Conservation (phyloP, 2,113 vertebrate species). For the Noctilio leporinus region DNA sequence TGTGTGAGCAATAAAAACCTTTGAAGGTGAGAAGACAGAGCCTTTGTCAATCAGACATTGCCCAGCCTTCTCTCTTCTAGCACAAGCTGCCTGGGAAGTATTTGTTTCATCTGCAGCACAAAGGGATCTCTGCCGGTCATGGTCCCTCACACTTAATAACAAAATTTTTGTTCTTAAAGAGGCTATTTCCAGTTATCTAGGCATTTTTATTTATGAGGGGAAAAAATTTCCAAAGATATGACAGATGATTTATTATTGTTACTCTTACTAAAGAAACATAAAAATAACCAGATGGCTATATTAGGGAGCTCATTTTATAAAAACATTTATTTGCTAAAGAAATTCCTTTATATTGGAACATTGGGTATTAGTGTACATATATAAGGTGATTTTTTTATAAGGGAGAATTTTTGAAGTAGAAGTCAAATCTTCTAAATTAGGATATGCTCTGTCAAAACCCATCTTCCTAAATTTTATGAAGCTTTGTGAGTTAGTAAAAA, state of each 20-base stretch:
- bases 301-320: not conserved
- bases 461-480: not conserved
- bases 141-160: too few relatives aligned
- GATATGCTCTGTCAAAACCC: not conserved
- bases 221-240: not conserved
- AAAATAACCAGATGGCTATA: not conserved
- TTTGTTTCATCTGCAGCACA: too few relatives aligned
- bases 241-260: not conserved
- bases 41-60: too few relatives aligned
- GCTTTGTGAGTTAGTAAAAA: not conserved
- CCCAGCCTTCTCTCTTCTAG: too few relatives aligned
- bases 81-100: too few relatives aligned
- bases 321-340: conserved; percentile 3
- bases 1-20: too few relatives aligned
- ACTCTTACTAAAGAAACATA: not conserved
- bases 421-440: not conserved
- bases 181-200: not conserved
- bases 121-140: too few relatives aligned
- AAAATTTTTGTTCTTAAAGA: not conserved
- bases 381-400: not conserved
- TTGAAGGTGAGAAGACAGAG: too few relatives aligned
- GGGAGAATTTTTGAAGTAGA: not conserved
- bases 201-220: not conserved
- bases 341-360: not conserved
- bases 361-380: not conserved